phyloP scores from a whole-genome alignment of 2,113 vertebrate genomes.

The Centropus unirufus region DNA sequence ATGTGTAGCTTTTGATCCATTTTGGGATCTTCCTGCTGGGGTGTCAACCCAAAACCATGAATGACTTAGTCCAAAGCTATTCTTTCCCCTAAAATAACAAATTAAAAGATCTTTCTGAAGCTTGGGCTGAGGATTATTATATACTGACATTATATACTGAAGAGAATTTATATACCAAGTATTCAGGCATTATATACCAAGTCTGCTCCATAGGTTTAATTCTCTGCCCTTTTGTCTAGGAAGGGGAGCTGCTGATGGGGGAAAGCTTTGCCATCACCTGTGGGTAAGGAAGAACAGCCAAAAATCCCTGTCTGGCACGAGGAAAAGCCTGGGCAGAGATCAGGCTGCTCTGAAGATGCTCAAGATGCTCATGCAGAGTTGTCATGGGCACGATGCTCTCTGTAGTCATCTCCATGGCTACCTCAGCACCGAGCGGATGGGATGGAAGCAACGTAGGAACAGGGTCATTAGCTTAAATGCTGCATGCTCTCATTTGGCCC shows the following conservation, averaged over 20 bases:
- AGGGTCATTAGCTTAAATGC: fast-evolving
- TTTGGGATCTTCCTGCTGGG: neutral
- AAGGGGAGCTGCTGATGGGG: neutral
- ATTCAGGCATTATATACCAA: neutral
- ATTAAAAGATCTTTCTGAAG: neutral
- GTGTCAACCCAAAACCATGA: fast-evolving
- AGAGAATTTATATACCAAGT: neutral
- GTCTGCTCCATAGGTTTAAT: neutral
- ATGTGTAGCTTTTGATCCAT: neutral
- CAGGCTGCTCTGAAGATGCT: neutral
- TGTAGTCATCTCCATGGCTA: neutral
- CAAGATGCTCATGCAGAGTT: neutral
- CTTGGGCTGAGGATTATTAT: neutral
- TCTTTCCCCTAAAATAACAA: neutral
- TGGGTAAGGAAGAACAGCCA: neutral
- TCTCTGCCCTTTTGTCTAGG: neutral
- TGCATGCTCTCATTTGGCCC: neutral
- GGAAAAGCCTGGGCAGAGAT: neutral
- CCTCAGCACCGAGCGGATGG: neutral
- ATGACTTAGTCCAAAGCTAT: neutral
- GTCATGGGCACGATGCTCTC: slow-evolving; percentile 21
- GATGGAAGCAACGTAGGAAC: neutral
- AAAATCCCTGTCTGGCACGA: fast-evolving
- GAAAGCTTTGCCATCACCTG: neutral
- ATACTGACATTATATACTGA: neutral